phyloP scores from a whole-genome alignment of 2,797 vertebrate species.

The Oophaga sylvatica region DNA sequence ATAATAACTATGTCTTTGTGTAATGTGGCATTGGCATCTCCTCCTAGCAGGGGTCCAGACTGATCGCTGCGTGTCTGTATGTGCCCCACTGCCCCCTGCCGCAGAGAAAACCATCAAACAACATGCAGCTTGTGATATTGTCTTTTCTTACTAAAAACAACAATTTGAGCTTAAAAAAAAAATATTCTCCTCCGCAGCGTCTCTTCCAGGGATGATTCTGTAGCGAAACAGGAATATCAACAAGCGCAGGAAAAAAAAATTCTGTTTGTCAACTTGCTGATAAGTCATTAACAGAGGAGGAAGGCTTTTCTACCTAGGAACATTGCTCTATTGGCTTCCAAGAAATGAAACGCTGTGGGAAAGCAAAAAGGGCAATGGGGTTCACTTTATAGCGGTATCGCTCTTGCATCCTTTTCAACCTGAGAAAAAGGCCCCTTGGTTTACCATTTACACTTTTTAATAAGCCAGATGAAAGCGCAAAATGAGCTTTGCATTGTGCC shows the following conservation, averaged over 20 bases:
- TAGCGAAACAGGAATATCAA: constrained; percentile 32
- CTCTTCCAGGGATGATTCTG: constrained; percentile 19
- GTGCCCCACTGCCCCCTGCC: constrained; percentile 57
- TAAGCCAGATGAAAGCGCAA: neutral
- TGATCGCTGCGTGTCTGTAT: constrained; percentile 52
- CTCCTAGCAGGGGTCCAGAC: constrained; percentile 58
- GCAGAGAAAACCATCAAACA: constrained; percentile 58
- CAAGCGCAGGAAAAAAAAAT: neutral
- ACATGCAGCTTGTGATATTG: constrained; percentile 53
- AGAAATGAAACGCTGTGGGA: neutral
- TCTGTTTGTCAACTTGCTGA: constrained; percentile 43
- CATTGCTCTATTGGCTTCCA: neutral
- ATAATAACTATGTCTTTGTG: constrained; percentile 62
- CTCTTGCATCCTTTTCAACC: neutral
- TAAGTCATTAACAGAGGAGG: constrained; percentile 31
- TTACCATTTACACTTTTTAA: neutral
- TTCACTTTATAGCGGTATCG: neutral
- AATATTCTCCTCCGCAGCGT: neutral
- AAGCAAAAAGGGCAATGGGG: neutral
- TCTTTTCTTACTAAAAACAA: constrained; percentile 58
- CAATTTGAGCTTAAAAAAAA: constrained; percentile 45
- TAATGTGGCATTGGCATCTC: constrained; percentile 57
- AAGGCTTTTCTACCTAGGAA: neutral
- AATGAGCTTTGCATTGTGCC: too few species aligned
- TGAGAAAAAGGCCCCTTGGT: neutral